These are phyloP conservation scores for Acleris emargana DNA, from an alignment of 2,888 invertebrate species.

Conservation along the genomic window DNA sequence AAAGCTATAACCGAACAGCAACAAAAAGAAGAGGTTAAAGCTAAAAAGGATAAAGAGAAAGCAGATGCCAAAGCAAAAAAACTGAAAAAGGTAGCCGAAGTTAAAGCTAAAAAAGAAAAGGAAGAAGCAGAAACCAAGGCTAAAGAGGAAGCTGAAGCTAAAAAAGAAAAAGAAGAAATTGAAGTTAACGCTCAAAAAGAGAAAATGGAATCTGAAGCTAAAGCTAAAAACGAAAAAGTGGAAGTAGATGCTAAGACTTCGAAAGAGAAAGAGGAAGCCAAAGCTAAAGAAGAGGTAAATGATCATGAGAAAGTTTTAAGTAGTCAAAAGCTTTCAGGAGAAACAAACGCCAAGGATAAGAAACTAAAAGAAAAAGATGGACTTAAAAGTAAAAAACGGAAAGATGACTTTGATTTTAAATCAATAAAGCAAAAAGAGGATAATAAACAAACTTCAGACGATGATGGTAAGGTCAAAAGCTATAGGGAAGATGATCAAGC, in stretches of 20 bases:
- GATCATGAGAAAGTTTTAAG: slow-evolving; percentile 37
- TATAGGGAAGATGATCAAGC: slow-evolving; percentile 13
- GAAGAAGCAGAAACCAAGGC: slow-evolving; percentile 31
- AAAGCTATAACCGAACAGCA: slow-evolving; percentile 14
- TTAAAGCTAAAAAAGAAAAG: slow-evolving; percentile 37
- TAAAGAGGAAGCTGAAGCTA: slow-evolving; percentile 3
- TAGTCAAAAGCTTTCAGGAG: slow-evolving; percentile 5
- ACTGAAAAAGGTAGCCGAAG: slow-evolving; percentile 24
- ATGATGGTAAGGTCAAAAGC: slow-evolving; percentile 3
- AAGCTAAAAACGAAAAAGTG: slow-evolving; percentile 24
- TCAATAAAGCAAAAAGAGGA: slow-evolving; percentile 30
- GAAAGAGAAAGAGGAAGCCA: slow-evolving; percentile 38
- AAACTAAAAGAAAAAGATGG: slow-evolving; percentile 22
- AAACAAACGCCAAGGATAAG: slow-evolving; percentile 30
- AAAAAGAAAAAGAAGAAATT: slow-evolving; percentile 11
- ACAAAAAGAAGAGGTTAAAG: slow-evolving; percentile 35
- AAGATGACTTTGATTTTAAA: slow-evolving; percentile 22
- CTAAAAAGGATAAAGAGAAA: slow-evolving; percentile 4
- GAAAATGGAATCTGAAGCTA: slow-evolving; percentile 38
- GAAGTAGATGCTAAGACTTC: slow-evolving; percentile 28
- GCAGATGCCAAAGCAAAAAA: slow-evolving; percentile 1
- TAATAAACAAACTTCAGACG: slow-evolving; percentile 16
- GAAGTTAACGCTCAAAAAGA: slow-evolving; percentile 30
- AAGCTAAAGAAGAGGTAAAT: slow-evolving; percentile 30
- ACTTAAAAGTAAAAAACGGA: slow-evolving; percentile 4